Evolutionary conservation across 2,113 vertebrate species (phyloP).

Genomic region (Ptilonorhynchus violaceus): DNA sequence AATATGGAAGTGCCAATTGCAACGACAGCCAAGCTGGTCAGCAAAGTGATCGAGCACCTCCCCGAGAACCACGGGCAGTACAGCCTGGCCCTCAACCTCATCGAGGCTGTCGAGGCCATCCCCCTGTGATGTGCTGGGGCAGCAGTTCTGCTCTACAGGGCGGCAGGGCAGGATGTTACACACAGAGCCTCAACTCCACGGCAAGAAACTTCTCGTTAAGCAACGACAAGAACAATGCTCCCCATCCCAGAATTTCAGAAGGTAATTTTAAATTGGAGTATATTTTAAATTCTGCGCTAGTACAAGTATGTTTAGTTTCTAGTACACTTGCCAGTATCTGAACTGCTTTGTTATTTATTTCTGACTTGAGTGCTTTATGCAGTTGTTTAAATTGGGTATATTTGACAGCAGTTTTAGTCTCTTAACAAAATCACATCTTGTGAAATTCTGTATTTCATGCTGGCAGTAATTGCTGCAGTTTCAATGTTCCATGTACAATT

Average conservation of each 20-base stretch:
- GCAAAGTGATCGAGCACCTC: slow-evolving; percentile 88
- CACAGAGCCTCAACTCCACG: not conserved
- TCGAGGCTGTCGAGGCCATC: slow-evolving; percentile 87
- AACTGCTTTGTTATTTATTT: slow-evolving; percentile 66
- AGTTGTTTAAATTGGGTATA: slow-evolving; percentile 38
- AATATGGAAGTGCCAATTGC: slow-evolving; percentile 82
- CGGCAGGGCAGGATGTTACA: not conserved
- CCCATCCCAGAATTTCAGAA: not conserved
- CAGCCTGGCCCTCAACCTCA: slow-evolving; percentile 87
- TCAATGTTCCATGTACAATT: not conserved
- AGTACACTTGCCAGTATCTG: slow-evolving; percentile 43
- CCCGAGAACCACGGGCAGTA: slow-evolving; percentile 95
- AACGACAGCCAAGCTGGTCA: slow-evolving; percentile 82
- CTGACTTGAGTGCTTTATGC: slow-evolving; percentile 37
- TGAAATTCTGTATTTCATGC: slow-evolving; percentile 44
- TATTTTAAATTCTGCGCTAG: slow-evolving; percentile 43
- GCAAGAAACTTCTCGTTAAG: slow-evolving; percentile 18
- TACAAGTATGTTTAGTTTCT: slow-evolving; percentile 9
- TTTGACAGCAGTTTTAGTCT: slow-evolving; percentile 47
- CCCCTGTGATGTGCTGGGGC: not conserved
- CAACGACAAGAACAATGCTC: not conserved
- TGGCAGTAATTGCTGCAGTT: slow-evolving; percentile 8
- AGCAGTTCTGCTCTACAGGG: not conserved
- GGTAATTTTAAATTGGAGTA: slow-evolving; percentile 39
- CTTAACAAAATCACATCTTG: slow-evolving; percentile 22